Base-by-base conservation (phyloP, 2,797 vertebrate species). In the Hoplostethus mediterraneus region DNA sequence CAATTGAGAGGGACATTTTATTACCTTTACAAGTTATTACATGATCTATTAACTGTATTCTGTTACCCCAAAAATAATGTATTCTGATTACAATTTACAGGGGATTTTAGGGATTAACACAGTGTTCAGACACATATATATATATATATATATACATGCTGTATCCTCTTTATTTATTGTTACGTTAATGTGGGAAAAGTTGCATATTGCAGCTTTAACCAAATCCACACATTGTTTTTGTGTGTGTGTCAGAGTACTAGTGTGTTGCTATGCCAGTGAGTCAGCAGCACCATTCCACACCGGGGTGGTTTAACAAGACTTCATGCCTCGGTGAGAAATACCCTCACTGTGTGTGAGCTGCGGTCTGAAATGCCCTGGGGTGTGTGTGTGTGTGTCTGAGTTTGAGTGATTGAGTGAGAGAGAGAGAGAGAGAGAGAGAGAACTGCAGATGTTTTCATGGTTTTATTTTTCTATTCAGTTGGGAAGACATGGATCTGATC, bases 261-360 rank as follows among this genome's bases (percentile, higher is more conserved):
- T 33, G 33, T 44, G 68, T 74, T 71, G 28, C 81, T 76, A 56
- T 33, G 63, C 11, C 38, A 36, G 60, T 76, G 81, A 83, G 73
- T 85, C 81, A 1, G 21, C 21, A 80, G 71, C 56, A 63, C 49
- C 47, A 14, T 59, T 79, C 42, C 74, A 62, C 67, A 72, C 8
- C 51, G 66, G 47, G 76, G 55, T 38, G 66, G 28, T 72, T 80
- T 45, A 73, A 73, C 65, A 74, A 36, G 30, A 66, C 62, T 63
- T 89, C 75, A 75, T 40, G 64, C 51, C 65, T 81, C 44, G n/a
- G 68, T 87, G 84, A 82, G 73, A 93, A 85, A 93, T 92, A 69
- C 79, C 68, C 33, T 1, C 71, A 25, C 67, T 54, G 73, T 72
- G 67, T 87, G 82, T 77, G 77, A 85, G 63, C 49, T 47, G 30